A percentile compares a stretch with the other conserved stretches of the same genome.
These are phyloP conservation scores for Aegithalos caudatus DNA, from an alignment of 2,113 vertebrate species.

Conservation along the genomic window DNA sequence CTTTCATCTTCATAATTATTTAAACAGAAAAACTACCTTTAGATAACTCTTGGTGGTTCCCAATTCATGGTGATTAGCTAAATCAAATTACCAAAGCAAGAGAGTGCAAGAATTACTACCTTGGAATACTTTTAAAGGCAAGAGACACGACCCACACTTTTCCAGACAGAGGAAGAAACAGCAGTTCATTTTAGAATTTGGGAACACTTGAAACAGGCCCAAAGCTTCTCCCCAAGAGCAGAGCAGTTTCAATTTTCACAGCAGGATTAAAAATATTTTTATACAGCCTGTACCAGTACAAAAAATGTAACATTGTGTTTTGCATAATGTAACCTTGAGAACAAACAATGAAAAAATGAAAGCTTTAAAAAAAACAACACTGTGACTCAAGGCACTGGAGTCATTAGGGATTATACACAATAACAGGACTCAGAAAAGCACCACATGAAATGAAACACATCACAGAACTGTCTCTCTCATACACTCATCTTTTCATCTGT, in stretches of 20 bases:
- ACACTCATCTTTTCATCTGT: neutral
- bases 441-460: neutral
- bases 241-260: neutral
- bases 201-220: neutral
- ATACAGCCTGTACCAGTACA: neutral
- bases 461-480: neutral
- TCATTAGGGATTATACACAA: neutral
- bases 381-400: neutral
- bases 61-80: neutral
- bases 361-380: neutral
- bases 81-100: neutral
- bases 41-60: neutral
- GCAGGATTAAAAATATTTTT: neutral
- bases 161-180: neutral
- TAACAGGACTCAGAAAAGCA: neutral
- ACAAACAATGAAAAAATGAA: neutral
- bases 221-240: neutral
- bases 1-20: neutral
- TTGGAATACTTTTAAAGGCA: neutral
- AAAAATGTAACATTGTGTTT: neutral
- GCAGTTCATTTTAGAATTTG: neutral
- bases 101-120: neutral
- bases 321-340: conserved; percentile 13
- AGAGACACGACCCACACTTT: neutral
- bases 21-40: neutral